Evolutionary conservation across 2,888 invertebrate species (phyloP), one percentile per base, ranked within the genome.

Genomic region (Horisme vitalbata): DNA sequence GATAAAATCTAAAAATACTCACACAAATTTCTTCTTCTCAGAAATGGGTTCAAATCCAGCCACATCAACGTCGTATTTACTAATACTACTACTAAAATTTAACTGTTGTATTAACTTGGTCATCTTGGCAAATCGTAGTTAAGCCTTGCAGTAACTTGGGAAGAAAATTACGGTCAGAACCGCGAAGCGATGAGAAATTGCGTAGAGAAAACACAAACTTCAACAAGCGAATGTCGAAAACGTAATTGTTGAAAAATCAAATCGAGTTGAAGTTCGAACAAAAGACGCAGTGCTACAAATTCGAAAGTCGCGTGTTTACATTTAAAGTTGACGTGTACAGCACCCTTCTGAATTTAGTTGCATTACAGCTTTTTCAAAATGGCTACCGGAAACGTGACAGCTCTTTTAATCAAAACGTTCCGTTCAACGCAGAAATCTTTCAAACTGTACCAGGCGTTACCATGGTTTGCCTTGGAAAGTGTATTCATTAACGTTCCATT

Each of bases 31-130:
- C 59, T 75, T 75, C 68, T 81, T 76, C 44, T 61, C 67, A 32
- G 69, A 60, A 52, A 68, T 63, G 37, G 79, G 78, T 57, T 80
- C 79, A 31, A 79, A 63, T 33, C 72, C 72, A 57, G 75, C 60
- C 24, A 65, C 68, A 55, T 75, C 77, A 55, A 76, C 70, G 61
- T 82, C 83, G 68, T 79, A 85, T 73, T 76, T 86, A 88, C 80
- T 90, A 88, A 82, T 83, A 86, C 82, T 89, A 89, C 85, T 90
- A 86, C 86, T 89, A 87, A 88, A 90, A 75, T 79, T 83, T 83
- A 90, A 88, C 69, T 88, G 88, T 76, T 86, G 86, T 77, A 90
- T 75, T 72, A 90, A 80, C 85, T 89, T 89, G 74, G 88, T 89
- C 90, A 90, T 90, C 78, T 73, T 89, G 85, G 63, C 48, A 61